phyloP scores from a whole-genome alignment of 2,888 invertebrate genomes.

The Drosophila picticornis region DNA sequence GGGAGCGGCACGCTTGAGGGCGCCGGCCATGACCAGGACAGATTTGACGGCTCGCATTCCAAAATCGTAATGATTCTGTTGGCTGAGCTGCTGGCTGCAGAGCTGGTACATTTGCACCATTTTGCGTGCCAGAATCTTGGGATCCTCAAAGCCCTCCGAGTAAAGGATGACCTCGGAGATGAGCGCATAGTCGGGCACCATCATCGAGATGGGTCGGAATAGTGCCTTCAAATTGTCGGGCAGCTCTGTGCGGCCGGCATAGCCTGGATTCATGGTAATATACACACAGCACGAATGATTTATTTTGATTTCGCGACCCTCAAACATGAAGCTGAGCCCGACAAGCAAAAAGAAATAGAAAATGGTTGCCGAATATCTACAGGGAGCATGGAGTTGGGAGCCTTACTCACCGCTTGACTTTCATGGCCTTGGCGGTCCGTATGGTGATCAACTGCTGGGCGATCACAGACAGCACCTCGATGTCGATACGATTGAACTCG shows the following conservation, averaged over 20 bases:
- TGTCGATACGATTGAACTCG: conserved; percentile 96
- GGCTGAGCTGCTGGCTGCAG: conserved; percentile 95
- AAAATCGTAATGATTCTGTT: conserved; percentile 97
- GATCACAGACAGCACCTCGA: conserved; percentile 95
- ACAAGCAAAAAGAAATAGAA: not conserved
- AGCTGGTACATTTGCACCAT: conserved; percentile 97
- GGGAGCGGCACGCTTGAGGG: conserved; percentile 93
- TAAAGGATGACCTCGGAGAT: conserved; percentile 97
- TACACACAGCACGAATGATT: conserved; percentile 93
- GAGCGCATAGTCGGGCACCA: conserved; percentile 95
- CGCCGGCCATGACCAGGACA: conserved; percentile 96
- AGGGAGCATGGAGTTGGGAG: not conserved
- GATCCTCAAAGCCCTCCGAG: conserved; percentile 96
- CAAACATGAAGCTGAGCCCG: conserved; percentile 91
- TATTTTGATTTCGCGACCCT: conserved; percentile 94
- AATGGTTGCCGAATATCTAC: not conserved
- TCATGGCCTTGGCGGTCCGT: conserved; percentile 92
- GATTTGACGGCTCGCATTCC: conserved; percentile 97
- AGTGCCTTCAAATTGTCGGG: conserved; percentile 95
- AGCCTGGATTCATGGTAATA: conserved; percentile 97
- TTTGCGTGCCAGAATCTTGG: conserved; percentile 93
- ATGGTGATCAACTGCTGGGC: conserved; percentile 96
- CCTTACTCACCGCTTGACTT: conserved; percentile 84
- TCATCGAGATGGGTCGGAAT: conserved; percentile 95
- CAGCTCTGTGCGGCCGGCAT: conserved; percentile 94